phyloP scores from a whole-genome alignment of 2,113 vertebrate species.

The Willisornis vidua region DNA sequence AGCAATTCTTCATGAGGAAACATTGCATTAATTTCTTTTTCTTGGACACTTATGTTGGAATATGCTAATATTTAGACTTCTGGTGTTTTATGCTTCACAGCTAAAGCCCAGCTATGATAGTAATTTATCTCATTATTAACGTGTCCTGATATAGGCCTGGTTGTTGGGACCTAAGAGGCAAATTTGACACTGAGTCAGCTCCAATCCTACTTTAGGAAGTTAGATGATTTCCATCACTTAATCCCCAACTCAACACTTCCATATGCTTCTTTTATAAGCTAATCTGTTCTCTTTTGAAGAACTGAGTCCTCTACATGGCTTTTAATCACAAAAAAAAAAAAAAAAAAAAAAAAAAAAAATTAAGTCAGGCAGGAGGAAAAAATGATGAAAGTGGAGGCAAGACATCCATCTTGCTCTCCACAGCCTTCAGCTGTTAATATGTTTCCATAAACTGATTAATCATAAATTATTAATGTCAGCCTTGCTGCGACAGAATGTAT shows the following conservation, averaged over 20 bases:
- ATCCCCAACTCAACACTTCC: background rate
- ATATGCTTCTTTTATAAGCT: background rate
- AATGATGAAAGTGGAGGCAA: constrained; percentile 1
- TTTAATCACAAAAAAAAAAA: background rate
- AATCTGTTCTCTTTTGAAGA: background rate
- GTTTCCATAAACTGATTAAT: constrained; percentile 69
- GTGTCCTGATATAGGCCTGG: background rate
- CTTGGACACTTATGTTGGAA: background rate
- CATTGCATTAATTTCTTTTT: background rate
- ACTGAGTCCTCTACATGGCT: background rate
- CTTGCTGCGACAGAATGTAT: background rate
- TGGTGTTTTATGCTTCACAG: background rate
- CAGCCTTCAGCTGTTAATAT: constrained; percentile 43
- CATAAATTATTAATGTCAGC: constrained; percentile 71
- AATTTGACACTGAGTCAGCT: background rate
- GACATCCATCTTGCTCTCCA: constrained; percentile 35
- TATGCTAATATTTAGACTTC: background rate
- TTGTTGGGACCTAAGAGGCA: background rate
- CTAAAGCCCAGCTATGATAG: background rate
- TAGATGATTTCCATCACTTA: background rate
- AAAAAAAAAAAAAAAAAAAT: background rate
- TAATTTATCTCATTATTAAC: background rate
- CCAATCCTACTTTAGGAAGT: background rate
- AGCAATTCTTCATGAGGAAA: background rate
- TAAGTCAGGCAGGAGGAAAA: background rate